A percentile compares a stretch with the other conserved stretches of the same genome.
These are phyloP conservation scores for Chloromyia formosa DNA, from an alignment of 2,888 invertebrate species.

Conservation along the genomic window DNA sequence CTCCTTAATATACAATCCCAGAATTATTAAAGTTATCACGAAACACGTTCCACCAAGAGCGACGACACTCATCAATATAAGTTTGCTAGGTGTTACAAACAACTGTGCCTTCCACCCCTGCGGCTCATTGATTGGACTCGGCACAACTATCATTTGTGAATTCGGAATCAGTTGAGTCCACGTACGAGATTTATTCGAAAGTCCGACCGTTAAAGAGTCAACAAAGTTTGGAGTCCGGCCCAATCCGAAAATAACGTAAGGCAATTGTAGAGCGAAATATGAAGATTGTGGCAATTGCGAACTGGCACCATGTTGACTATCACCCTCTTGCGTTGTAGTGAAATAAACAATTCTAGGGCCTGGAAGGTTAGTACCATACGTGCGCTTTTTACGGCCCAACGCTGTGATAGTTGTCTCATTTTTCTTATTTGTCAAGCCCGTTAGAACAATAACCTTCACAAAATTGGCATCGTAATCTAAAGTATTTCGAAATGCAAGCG, in stretches of 20 bases:
- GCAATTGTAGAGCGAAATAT: conserved; percentile 91
- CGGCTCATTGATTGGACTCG: conserved; percentile 80
- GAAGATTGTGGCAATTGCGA: conserved; percentile 92
- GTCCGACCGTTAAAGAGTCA: conserved; percentile 84
- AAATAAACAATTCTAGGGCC: conserved; percentile 89
- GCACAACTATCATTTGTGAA: conserved; percentile 96
- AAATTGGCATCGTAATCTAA: conserved; percentile 95
- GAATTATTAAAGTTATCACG: conserved; percentile 84
- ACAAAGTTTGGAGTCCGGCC: conserved; percentile 98
- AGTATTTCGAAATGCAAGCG: conserved; percentile 85
- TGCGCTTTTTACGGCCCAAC: conserved; percentile 78
- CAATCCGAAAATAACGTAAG: conserved; percentile 96
- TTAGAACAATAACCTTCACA: conserved; percentile 92
- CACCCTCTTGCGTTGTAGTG: conserved; percentile 89
- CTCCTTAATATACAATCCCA: conserved; percentile 90
- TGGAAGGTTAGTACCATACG: conserved; percentile 89
- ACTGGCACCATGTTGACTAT: conserved; percentile 79
- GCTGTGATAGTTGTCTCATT: conserved; percentile 77
- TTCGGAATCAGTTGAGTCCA: conserved; percentile 97
- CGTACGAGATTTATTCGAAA: conserved; percentile 74
- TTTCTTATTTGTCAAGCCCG: conserved; percentile 78
- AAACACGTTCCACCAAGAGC: conserved; percentile 87
- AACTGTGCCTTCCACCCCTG: conserved; percentile 88
- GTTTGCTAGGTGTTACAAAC: conserved; percentile 93
- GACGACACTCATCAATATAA: conserved; percentile 90